phyloP scores from a whole-genome alignment of 2,888 invertebrate species.

The Myopa testacea region DNA sequence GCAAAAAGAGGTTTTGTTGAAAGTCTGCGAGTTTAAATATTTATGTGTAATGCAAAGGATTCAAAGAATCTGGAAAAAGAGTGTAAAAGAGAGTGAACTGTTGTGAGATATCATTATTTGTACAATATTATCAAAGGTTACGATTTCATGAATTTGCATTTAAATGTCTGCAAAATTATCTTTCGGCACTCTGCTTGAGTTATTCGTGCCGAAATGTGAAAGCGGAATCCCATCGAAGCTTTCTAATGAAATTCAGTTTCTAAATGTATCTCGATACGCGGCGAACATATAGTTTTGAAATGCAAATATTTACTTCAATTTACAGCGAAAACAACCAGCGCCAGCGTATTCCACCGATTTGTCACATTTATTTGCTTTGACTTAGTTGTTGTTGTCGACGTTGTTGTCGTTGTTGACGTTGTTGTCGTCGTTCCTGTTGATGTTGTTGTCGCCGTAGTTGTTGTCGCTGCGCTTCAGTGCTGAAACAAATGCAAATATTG shows the following conservation, averaged over 20 bases:
- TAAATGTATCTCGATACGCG: background rate
- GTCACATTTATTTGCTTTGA: conserved; percentile 17
- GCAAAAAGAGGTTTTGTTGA: background rate
- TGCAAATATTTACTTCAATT: conserved; percentile 35
- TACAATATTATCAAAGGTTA: too few species aligned
- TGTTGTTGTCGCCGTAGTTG: background rate
- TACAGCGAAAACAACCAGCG: conserved; percentile 6
- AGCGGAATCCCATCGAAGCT: background rate
- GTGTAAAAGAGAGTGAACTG: background rate
- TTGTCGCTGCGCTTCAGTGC: conserved; percentile 17
- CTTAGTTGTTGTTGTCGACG: background rate
- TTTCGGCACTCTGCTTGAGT: too few species aligned
- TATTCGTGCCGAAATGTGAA: background rate
- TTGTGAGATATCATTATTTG: background rate
- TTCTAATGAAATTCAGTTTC: background rate
- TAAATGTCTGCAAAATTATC: too few species aligned
- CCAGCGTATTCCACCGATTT: conserved; percentile 12
- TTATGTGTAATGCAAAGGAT: background rate
- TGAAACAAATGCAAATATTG: conserved; percentile 36
- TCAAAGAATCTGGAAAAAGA: background rate
- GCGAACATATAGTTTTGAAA: conserved; percentile 10
- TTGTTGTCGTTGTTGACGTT: background rate
- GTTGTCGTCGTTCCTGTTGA: background rate
- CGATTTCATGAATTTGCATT: too few species aligned
- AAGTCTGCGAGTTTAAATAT: conserved; percentile 14